Percentiles rank a stretch among this genome's conserved stretches.
Evolutionary conservation across 1,140 invertebrate genomes (phyloP).

Genomic region (Meloidogyne exigua): DNA sequence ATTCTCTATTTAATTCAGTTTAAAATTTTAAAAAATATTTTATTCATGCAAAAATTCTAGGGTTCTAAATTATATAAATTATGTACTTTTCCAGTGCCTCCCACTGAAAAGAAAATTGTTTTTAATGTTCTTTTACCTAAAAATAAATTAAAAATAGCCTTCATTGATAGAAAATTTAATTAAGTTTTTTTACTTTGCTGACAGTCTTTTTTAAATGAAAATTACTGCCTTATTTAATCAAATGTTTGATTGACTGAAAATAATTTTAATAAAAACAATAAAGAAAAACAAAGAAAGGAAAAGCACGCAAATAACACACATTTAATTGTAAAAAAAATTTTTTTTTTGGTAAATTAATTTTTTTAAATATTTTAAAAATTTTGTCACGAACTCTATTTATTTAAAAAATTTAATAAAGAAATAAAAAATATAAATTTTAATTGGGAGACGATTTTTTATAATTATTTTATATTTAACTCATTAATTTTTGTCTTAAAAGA

Average conservation of each 20-base stretch:
- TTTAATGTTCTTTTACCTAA: conserved; percentile 13
- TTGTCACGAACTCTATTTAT: too few relatives aligned
- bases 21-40: background rate
- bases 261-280: conserved; percentile 9
- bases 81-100: background rate
- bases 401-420: too few relatives aligned
- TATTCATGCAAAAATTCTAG: background rate
- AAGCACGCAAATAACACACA: background rate
- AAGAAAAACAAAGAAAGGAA: background rate
- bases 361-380: too few relatives aligned
- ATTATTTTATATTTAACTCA: too few relatives aligned
- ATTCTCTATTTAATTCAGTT: background rate
- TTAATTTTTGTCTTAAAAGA: too few relatives aligned
- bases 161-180: background rate
- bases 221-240: conserved; percentile 7
- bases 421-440: too few relatives aligned
- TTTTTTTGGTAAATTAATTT: too few relatives aligned
- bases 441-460: too few relatives aligned
- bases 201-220: background rate
- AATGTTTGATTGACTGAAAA: conserved; percentile 7
- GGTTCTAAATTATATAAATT: background rate
- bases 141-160: background rate
- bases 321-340: background rate
- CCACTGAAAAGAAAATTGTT: background rate
- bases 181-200: background rate